Evolutionary conservation across 2,888 invertebrate genomes (phyloP).

Genomic region (Drosophila gaucha): DNA sequence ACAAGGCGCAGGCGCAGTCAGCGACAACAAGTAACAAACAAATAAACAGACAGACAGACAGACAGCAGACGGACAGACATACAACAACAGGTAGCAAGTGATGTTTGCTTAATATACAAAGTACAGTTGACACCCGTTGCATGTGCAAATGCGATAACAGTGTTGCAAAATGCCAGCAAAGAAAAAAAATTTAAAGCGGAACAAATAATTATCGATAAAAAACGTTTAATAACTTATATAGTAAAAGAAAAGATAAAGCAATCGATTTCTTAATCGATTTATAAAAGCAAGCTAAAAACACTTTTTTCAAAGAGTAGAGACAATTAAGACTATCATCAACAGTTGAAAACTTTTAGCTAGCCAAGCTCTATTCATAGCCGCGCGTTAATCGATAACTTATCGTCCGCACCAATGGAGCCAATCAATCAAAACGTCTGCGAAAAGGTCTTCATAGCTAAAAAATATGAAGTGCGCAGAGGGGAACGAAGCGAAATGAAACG

Average conservation of each 20-base stretch:
- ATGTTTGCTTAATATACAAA: constrained; percentile 28
- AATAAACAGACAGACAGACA: constrained; percentile 27
- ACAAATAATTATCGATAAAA: background rate
- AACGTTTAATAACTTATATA: too few relatives aligned
- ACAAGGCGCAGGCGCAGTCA: constrained; percentile 49
- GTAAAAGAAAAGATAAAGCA: too few relatives aligned
- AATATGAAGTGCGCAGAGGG: constrained; percentile 15
- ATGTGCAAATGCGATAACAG: constrained; percentile 20
- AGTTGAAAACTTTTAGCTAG: constrained; percentile 2
- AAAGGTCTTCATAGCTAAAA: constrained; percentile 24
- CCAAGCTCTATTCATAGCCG: background rate
- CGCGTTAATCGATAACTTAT: constrained; percentile 70
- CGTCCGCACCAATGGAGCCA: constrained; percentile 51
- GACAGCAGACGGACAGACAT: constrained; percentile 10
- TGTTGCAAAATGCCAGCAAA: constrained; percentile 3
- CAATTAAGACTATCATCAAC: constrained; percentile 48
- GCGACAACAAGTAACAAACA: constrained; percentile 33
- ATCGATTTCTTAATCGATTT: too few relatives aligned
- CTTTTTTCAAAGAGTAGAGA: too few relatives aligned
- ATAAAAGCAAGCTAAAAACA: too few relatives aligned
- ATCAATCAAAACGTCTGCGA: constrained; percentile 64
- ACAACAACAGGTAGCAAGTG: constrained; percentile 64
- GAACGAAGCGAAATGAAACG: constrained; percentile 20
- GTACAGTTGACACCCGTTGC: constrained; percentile 62
- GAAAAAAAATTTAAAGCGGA: background rate